These are phyloP conservation scores for Pterostichus niger DNA, from an alignment of 2,888 invertebrate genomes.

Conservation along the genomic window DNA sequence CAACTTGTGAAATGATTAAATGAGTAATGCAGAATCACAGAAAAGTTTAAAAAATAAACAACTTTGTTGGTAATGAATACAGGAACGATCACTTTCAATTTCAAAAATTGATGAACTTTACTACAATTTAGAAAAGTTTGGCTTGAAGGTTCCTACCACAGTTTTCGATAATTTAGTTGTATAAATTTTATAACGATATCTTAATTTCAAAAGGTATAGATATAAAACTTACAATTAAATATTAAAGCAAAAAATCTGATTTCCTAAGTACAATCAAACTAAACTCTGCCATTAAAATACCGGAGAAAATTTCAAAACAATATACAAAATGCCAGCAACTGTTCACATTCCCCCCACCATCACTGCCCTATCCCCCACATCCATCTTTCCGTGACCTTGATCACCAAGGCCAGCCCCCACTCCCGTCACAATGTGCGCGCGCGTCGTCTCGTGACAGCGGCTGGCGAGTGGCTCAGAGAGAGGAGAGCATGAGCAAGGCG, in stretches of 20 bases:
- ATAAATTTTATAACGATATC: no score
- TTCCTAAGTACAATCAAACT: neutral
- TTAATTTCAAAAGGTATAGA: no score
- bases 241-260: neutral
- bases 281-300: constrained; percentile 6
- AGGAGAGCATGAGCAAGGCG: constrained; percentile 72
- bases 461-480: neutral
- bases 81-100: no score
- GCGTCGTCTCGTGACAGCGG: constrained; percentile 38
- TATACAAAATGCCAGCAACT: neutral
- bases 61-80: no score
- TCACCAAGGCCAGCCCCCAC: neutral
- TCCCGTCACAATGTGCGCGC: constrained; percentile 16
- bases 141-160: no score
- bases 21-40: no score
- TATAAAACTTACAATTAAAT: neutral
- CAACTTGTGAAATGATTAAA: no score
- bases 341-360: neutral
- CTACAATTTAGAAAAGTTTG: no score
- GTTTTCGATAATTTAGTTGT: no score
- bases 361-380: neutral
- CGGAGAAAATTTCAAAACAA: neutral
- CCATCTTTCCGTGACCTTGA: constrained; percentile 1
- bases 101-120: no score
- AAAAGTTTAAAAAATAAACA: no score